These are phyloP conservation scores for Zosterops lateralis DNA, from an alignment of 2,113 vertebrate species.

Conservation along the genomic window DNA sequence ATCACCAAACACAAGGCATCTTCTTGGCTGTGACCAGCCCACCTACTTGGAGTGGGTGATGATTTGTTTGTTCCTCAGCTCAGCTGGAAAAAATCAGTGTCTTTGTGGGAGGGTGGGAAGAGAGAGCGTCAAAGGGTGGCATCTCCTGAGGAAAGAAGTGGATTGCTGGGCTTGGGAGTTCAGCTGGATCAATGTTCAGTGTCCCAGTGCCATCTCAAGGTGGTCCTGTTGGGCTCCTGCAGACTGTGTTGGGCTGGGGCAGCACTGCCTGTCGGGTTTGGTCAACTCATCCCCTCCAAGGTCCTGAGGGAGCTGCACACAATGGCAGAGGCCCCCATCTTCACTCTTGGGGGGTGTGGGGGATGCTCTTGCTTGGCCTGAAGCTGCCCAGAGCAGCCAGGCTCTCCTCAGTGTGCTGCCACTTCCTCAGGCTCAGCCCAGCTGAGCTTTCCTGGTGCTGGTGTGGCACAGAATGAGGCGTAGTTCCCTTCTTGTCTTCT, in stretches of 20 bases:
- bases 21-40: not conserved
- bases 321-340: not conserved
- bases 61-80: slow-evolving; percentile 43
- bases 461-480: not conserved
- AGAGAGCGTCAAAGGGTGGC: not conserved
- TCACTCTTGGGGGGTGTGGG: accelerated
- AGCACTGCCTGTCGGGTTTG: accelerated
- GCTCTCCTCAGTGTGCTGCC: not conserved
- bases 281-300: not conserved
- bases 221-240: not conserved
- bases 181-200: not conserved
- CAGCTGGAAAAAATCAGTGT: slow-evolving; percentile 38
- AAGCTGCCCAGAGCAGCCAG: not conserved
- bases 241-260: not conserved
- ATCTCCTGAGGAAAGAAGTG: not conserved
- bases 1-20: not conserved
- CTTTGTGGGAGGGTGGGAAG: slow-evolving; percentile 40
- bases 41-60: slow-evolving; percentile 35
- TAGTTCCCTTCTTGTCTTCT: not conserved
- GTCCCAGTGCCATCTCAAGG: not conserved
- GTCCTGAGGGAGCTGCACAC: accelerated
- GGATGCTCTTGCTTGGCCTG: not conserved
- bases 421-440: not conserved
- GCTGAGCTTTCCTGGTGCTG: accelerated
- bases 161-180: not conserved